phyloP scores from a whole-genome alignment of 2,113 vertebrate species.

The Eretmochelys imbricata region DNA sequence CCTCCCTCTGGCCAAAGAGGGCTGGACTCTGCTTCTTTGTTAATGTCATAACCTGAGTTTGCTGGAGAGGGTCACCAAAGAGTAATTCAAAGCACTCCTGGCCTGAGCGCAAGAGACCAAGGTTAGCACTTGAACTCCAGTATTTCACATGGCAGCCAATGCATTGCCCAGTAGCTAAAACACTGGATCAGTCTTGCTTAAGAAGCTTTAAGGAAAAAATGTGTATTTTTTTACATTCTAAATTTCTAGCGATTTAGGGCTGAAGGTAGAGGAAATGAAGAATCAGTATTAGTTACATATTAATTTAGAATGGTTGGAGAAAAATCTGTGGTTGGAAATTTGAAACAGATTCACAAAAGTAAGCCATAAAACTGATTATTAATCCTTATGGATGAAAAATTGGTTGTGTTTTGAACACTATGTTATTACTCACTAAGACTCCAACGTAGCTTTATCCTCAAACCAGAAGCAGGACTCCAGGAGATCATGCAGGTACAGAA shows the following conservation, averaged over 20 bases:
- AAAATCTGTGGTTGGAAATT: neutral
- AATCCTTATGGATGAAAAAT: neutral
- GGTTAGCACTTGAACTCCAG: neutral
- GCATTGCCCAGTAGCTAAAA: neutral
- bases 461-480: neutral
- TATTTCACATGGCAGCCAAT: neutral
- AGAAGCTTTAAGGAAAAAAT: neutral
- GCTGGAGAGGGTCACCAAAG: neutral
- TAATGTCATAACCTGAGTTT: neutral
- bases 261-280: neutral
- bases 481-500: neutral
- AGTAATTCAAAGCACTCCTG: neutral
- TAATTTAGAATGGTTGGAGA: neutral
- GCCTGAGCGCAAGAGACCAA: neutral
- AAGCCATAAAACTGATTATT: neutral
- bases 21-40: neutral
- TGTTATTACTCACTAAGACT: neutral
- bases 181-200: neutral
- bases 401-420: neutral
- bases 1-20: neutral
- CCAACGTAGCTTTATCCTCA: neutral
- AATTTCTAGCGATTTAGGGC: neutral
- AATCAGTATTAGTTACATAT: neutral
- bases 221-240: neutral
- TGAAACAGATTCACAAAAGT: conserved; percentile 16